Percentiles rank a stretch among this genome's conserved stretches.
These are phyloP conservation scores for Delichon dasypus DNA, from an alignment of 2,797 vertebrate genomes.

Conservation along the genomic window DNA sequence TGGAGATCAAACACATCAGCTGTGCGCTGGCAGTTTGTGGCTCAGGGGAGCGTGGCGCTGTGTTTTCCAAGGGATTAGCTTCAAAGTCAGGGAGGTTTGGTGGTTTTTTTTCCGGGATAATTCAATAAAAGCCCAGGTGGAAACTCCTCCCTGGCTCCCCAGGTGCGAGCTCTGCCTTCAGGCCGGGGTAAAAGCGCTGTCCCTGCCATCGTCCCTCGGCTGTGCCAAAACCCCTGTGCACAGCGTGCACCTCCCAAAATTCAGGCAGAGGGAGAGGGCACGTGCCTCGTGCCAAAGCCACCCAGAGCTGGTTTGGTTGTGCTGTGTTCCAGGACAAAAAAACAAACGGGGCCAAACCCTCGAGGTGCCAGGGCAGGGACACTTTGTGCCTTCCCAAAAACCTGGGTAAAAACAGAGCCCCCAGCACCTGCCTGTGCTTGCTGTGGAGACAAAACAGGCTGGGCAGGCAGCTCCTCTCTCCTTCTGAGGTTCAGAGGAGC, in stretches of 20 bases:
- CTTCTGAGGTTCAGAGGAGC: neutral
- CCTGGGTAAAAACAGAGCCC: neutral
- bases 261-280: neutral
- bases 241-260: neutral
- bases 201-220: neutral
- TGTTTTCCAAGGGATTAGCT: constrained; percentile 69
- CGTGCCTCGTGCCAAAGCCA: neutral
- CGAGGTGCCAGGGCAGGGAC: neutral
- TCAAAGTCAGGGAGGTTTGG: constrained; percentile 26
- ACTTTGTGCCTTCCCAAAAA: neutral
- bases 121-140: constrained; percentile 46
- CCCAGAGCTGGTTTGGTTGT: neutral
- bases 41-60: neutral
- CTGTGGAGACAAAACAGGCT: neutral
- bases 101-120: neutral
- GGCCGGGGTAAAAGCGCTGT: neutral
- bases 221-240: neutral
- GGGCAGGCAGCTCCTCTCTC: neutral
- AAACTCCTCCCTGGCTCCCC: neutral
- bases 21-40: neutral
- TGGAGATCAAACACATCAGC: constrained; percentile 7
- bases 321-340: neutral
- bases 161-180: constrained; percentile 45
- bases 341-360: neutral
- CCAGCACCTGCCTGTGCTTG: too few relatives aligned